These are phyloP conservation scores for Aphodius sticticus DNA, from an alignment of 2,888 invertebrate species.

Conservation along the genomic window DNA sequence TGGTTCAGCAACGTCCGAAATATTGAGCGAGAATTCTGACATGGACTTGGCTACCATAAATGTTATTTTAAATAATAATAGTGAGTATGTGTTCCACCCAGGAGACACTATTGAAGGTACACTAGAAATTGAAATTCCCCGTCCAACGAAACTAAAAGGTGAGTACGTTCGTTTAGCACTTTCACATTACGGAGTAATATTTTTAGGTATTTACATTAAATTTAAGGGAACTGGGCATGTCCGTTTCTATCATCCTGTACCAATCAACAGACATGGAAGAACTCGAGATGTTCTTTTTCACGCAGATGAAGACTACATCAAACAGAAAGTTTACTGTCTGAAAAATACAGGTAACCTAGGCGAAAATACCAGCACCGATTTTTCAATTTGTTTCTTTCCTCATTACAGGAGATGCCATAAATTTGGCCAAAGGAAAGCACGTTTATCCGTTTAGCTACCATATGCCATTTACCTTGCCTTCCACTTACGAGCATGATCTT, in stretches of 20 bases:
- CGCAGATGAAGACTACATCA: slow-evolving; percentile 15
- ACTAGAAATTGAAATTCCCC: slow-evolving; percentile 11
- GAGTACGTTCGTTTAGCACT: not conserved
- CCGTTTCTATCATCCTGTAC: slow-evolving; percentile 12
- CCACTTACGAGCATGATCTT: slow-evolving; percentile 7
- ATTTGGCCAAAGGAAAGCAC: slow-evolving; percentile 13
- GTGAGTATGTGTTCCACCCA: not conserved
- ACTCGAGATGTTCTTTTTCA: slow-evolving; percentile 6
- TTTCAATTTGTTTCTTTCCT: not conserved
- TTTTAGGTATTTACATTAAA: slow-evolving; percentile 19
- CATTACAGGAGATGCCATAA: not conserved
- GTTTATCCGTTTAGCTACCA: slow-evolving; percentile 14
- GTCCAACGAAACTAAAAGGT: slow-evolving; percentile 15
- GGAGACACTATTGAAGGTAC: not conserved
- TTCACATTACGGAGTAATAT: not conserved
- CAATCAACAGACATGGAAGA: not conserved
- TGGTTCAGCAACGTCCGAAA: not conserved
- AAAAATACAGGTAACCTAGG: slow-evolving; percentile 9
- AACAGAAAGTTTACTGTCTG: slow-evolving; percentile 14
- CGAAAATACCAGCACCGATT: not conserved
- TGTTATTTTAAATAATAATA: slow-evolving; percentile 6
- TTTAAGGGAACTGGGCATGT: slow-evolving; percentile 15
- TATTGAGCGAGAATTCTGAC: not conserved
- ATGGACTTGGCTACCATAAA: slow-evolving; percentile 13
- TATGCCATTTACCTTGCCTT: not conserved